phyloP scores from a whole-genome alignment of 1,140 invertebrate genomes.

The Acromyrmex charruanus region DNA sequence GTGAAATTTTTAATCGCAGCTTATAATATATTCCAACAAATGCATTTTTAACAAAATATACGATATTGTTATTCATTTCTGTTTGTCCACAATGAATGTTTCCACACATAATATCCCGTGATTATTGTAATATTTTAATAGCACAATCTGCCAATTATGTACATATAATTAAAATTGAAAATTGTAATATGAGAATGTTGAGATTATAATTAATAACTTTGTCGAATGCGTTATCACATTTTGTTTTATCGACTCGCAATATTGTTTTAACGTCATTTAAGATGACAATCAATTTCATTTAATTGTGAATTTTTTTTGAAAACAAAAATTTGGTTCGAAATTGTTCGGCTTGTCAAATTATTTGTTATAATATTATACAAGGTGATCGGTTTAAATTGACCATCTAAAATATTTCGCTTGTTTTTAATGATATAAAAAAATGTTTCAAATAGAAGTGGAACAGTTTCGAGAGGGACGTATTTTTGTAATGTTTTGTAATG shows the following conservation, averaged over 20 bases:
- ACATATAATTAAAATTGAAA: background rate
- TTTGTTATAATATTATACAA: background rate
- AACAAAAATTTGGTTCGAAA: background rate
- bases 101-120: background rate
- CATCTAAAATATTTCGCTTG: no score
- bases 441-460: no score
- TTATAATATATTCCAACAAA: background rate
- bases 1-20: no score
- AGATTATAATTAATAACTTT: conserved; percentile 14
- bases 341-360: background rate
- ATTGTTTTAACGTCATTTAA: background rate
- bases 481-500: no score
- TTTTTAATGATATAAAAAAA: no score
- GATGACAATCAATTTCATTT: conserved; percentile 7
- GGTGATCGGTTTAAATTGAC: no score
- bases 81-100: background rate
- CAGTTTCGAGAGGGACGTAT: no score
- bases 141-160: background rate
- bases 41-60: background rate
- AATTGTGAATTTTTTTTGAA: background rate
- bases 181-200: background rate
- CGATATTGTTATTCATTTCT: background rate
- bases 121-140: conserved; percentile 22
- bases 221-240: background rate
- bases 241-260: conserved; percentile 5